Evolutionary conservation across 1,140 invertebrate genomes (phyloP).

Genomic region (Diprion similis): DNA sequence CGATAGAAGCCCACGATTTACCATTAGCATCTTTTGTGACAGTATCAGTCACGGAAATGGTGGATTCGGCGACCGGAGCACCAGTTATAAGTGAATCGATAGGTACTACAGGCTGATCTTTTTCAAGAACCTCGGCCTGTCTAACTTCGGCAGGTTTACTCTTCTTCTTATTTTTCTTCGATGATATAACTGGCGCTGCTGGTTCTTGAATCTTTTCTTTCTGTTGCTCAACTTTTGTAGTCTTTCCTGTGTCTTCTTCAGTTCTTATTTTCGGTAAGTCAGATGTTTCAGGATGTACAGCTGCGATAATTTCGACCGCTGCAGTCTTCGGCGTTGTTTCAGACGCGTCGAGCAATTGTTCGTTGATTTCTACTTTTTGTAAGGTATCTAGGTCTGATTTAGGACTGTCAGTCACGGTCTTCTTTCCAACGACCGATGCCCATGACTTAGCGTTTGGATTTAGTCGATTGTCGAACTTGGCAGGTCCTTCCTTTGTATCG

Average conservation of each 20-base stretch:
- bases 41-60: conserved; percentile 54
- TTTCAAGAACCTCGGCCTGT: neutral
- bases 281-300: neutral
- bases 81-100: neutral
- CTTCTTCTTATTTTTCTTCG: conserved; percentile 30
- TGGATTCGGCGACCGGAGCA: neutral
- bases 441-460: conserved; percentile 37
- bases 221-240: neutral
- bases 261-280: neutral
- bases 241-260: neutral
- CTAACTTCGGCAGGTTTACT: conserved; percentile 2
- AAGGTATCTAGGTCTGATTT: neutral
- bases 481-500: neutral
- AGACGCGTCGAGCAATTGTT: neutral
- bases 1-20: conserved; percentile 68
- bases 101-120: neutral
- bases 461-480: conserved; percentile 19
- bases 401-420: neutral
- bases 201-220: conserved; percentile 11
- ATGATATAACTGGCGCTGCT: conserved; percentile 13
- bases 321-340: neutral
- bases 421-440: conserved; percentile 34
- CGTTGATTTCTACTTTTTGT: neutral
- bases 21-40: conserved; percentile 50
- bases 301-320: neutral